Evolutionary conservation across 2,797 vertebrate species (phyloP), one percentile per base, ranked within the genome.

Genomic region (Platyrinchus mystaceus): DNA sequence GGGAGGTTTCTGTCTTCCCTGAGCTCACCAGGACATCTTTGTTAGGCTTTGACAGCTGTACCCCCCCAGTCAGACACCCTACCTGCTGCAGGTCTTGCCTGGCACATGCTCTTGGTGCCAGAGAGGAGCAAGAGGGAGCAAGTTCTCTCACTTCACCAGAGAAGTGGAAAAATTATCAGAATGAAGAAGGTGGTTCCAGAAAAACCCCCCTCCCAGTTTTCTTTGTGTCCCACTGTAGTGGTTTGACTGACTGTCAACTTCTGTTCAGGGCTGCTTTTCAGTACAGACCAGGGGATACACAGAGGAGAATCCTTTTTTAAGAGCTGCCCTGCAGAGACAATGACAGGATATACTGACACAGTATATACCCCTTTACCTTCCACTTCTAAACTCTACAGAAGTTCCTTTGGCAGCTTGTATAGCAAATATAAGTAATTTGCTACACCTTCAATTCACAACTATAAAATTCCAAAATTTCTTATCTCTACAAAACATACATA

Each of bases 131-230:
- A 32, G 50, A 49, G 50, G 5, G 32, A 73, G 30, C 7, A 69
- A 32, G 24, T 30, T 26, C 30, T 21, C 19, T 49, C 30, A 11
- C 26, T 52, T 44, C 36, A n/a, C 30, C 7, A 1, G 27, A 12
- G 8, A 30, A 36, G 20, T 27, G 46, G 44, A 53, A 63, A 74
- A 55, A 24, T 18, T 4, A 68, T 8, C 55, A 68, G 41, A 78
- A 92, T 5, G 28, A 82, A 78, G 49, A 36, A 32, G 20, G 37
- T 0, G 0, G 0, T 4, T 62, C 56, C 49, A 62, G 43, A 74
- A 69, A 43, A 17, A 28, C 3, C 6, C 55, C 67, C 10, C 32
- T 24, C 62, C 16, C 1, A 2, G 12, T 27, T 49, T 73, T 66
- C 70, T 44, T 73, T 0, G 0, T 1, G 4, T 82, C 47, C 46